Evolutionary conservation across 1,140 invertebrate species (phyloP), one percentile per base, ranked within the genome.

Genomic region (Drosophila ironensis): DNA sequence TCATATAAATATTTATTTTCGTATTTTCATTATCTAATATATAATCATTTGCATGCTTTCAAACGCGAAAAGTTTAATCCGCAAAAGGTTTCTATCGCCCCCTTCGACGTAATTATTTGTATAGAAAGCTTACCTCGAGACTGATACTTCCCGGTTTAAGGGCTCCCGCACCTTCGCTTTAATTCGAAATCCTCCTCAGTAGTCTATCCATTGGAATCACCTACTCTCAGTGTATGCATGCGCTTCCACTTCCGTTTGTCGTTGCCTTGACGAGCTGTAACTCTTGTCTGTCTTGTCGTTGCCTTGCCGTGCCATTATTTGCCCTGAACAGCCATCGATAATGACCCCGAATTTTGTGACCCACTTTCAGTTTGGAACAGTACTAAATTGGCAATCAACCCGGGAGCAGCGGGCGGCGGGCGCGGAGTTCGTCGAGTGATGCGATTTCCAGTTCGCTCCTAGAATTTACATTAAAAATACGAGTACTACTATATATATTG

Each of bases 361-460:
- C 46, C 67, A 72, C 50, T 82, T 84, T 51, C 72, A 84, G 78
- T 72, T 84, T 68, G 68, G 78, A 82, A 77, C 72, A 84, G 66
- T 69, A 82, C 67, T 76, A 46, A 80, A 66, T 52, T 56, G 42
- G 72, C 51, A 37, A 45, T 54, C 35, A 48, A 69, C 14, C 30
- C 56, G 46, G 50, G 61, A 63, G 24, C 48, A 45, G 38, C 42
- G 35, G 45, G 77, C 47, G 56, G 12, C 38, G 20, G 46, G 47
- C 28, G 27, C 50, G 47, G 8, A 16, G 4, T 53, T 4, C n/a
- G n/a, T n/a, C 30, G 20, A 56, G 56, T 28, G 22, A 63, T n/a
- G 57, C 37, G 37, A 45, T 35, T 35, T 51, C 16, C 42, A 50
- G 40, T 42, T 76, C 40, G 24, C 17, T 45, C 47, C 37, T 71